These are phyloP conservation scores for Aplysina aerophoba DNA, from an alignment of 37 sponge, comb jelly and placozoan species.

Conservation along the genomic window DNA sequence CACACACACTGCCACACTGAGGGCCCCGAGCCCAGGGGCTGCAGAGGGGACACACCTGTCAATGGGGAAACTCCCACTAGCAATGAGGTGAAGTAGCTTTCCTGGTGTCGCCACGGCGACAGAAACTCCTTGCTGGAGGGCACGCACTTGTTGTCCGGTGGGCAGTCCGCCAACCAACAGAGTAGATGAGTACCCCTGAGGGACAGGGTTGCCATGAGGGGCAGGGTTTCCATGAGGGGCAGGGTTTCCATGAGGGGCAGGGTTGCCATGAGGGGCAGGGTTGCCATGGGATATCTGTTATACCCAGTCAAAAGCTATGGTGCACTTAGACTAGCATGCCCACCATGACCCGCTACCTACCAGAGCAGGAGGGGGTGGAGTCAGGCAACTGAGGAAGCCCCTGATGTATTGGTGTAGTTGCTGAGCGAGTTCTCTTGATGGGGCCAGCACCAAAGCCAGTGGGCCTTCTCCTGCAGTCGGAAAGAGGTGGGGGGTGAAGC, in stretches of 20 bases:
- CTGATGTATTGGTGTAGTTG: slow-evolving; percentile 31
- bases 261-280: not conserved
- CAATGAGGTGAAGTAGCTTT: slow-evolving; percentile 31
- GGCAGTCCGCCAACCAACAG: slow-evolving; percentile 54
- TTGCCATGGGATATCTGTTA: not conserved
- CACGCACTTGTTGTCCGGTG: not conserved
- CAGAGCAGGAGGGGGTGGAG: too few species aligned
- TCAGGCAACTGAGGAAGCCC: not conserved
- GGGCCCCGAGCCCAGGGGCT: not conserved
- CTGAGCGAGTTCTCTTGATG: slow-evolving; percentile 48
- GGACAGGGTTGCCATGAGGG: too few species aligned
- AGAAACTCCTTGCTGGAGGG: slow-evolving; percentile 18
- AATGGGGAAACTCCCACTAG: not conserved
- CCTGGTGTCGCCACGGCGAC: slow-evolving; percentile 63
- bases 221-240: too few species aligned
- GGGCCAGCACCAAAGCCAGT: slow-evolving; percentile 38
- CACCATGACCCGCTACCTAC: too few species aligned
- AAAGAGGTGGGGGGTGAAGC: too few species aligned
- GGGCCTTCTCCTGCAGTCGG: slow-evolving; percentile 37
- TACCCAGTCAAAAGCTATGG: not conserved
- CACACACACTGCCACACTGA: not conserved
- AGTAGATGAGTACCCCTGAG: slow-evolving; percentile 22
- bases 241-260: not conserved
- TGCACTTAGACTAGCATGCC: slow-evolving; percentile 17
- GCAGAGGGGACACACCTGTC: not conserved